Base-by-base conservation (phyloP, 2,113 vertebrate genomes). In the Bubalus kerabau region DNA sequence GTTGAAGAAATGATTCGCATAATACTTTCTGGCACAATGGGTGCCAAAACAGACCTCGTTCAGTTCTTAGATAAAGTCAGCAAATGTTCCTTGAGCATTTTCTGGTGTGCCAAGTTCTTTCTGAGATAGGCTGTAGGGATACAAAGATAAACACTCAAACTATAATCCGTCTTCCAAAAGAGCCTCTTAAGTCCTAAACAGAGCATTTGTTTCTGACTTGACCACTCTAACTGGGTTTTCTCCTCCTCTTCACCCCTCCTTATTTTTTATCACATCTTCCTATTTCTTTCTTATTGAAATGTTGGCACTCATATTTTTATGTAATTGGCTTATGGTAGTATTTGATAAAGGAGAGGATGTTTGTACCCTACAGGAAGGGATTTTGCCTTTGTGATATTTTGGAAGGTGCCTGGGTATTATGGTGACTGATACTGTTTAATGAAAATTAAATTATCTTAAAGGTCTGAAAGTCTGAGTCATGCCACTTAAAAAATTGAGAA, bases 391-490 rank as follows among this genome's bases (percentile, higher is more conserved):
- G 46, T 87, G 32, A 13, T 93, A 46, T 85, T 97, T 91, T 74
- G 93, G 40, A 93, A 96, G 91, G 56, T 91, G 24, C 46, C 48
- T 91, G 94, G 40, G 48, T 4, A 21, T 90, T 92, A 76, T 60
- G 64, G 83, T 93, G 80, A 16, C 57, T 95, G 64, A 81, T 96
- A 80, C 52, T 92, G 17, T 97, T 97, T 97, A 95, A 95, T 90
- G 85, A 95, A 94, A 98, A 90, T 93, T 90, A 97, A 96, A 90
- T 96, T 92, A 76, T 95, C 64, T 92, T 92, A 91, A 94, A 96
- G 67, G 26, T 87, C 78, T 98, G 43, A 91, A 82, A 52, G 60
- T 81, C 26, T 98, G 93, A 97, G 16, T 96, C 96, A 97, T 97
- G 7, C 17, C 84, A 48, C 94, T 96, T 64, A 74, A 95, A 95